phyloP scores from a whole-genome alignment of 2,113 vertebrate genomes.

The Diphyllodes magnificus region DNA sequence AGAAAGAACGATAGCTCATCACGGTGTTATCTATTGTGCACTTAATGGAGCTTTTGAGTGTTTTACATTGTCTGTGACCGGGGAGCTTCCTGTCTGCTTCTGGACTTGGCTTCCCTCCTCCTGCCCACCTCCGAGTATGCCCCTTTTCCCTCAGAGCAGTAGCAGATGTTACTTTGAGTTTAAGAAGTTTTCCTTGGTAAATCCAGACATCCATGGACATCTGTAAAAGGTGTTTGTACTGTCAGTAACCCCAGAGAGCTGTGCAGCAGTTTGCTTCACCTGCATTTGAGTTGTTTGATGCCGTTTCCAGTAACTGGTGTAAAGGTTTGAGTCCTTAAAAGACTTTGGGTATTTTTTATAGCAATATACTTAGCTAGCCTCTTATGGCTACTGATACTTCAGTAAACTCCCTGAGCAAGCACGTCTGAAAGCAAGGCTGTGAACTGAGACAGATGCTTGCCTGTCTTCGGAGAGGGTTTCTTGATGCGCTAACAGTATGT shows the following conservation, averaged over 20 bases:
- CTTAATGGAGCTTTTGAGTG: neutral
- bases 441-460: neutral
- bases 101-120: neutral
- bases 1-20: neutral
- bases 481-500: rapidly evolving
- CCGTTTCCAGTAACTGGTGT: neutral
- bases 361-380: neutral
- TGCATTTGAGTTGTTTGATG: neutral
- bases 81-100: neutral
- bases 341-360: neutral
- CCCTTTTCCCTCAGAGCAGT: neutral
- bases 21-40: rapidly evolving
- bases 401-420: neutral
- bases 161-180: neutral
- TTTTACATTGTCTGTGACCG: neutral
- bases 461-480: neutral
- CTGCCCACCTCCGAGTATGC: neutral
- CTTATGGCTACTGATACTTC: neutral
- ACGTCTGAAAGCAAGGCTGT: neutral
- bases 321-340: neutral
- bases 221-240: neutral
- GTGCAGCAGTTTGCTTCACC: neutral
- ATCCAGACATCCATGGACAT: rapidly evolving
- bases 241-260: neutral
- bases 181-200: neutral